These are phyloP conservation scores for Parazoanthus darwini DNA, from an alignment of 92 coral and sea anemone genomes.

Conservation along the genomic window DNA sequence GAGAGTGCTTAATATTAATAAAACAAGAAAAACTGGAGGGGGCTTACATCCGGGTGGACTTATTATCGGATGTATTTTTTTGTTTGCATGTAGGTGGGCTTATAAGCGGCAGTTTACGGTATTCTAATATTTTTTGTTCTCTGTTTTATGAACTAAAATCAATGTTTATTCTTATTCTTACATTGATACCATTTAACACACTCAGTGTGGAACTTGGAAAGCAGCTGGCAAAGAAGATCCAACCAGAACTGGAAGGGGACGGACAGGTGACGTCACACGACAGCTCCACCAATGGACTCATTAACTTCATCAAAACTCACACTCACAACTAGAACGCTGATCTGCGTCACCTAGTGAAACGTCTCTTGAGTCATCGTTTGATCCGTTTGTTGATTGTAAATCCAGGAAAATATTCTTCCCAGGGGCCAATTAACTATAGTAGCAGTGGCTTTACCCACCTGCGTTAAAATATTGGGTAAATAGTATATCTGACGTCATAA, in stretches of 20 bases:
- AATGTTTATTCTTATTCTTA: too few relatives aligned
- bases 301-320: slow-evolving; percentile 78
- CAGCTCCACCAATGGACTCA: slow-evolving; percentile 90
- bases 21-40: too few relatives aligned
- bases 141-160: too few relatives aligned
- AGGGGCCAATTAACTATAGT: not conserved
- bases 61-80: too few relatives aligned
- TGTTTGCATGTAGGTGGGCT: too few relatives aligned
- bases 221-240: slow-evolving; percentile 91
- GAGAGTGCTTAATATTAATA: too few relatives aligned
- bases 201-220: slow-evolving; percentile 91
- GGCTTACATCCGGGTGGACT: too few relatives aligned
- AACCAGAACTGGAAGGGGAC: slow-evolving; percentile 80
- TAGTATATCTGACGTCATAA: not conserved
- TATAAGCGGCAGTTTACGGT: too few relatives aligned
- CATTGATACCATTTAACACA: not conserved
- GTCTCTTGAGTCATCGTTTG: not conserved
- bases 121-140: too few relatives aligned
- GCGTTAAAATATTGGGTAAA: not conserved
- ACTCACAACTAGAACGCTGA: slow-evolving; percentile 4
- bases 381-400: not conserved
- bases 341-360: not conserved
- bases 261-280: slow-evolving; percentile 86
- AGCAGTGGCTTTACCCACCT: not conserved
- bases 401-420: not conserved